Percentiles rank a stretch among this genome's conserved stretches.
phyloP scores from a whole-genome alignment of 2,888 invertebrate species.

The Conistra vaccinii region DNA sequence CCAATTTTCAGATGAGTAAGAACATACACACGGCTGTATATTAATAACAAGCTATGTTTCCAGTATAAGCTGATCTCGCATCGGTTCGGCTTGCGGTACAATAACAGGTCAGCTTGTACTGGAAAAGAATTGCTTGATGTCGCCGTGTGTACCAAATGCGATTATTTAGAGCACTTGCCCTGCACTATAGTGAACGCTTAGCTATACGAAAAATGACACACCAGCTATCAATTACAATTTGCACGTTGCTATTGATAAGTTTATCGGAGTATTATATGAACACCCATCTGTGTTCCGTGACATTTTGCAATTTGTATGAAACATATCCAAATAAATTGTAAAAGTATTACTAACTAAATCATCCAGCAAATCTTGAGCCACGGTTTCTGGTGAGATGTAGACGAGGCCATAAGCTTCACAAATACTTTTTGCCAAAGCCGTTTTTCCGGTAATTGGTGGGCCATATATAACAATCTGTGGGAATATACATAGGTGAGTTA shows the following conservation, averaged over 20 bases:
- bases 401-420: conserved; percentile 90
- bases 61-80: neutral
- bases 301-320: conserved; percentile 17
- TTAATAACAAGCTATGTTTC: too few relatives aligned
- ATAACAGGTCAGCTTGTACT: neutral
- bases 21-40: neutral
- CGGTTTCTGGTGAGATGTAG: conserved; percentile 89
- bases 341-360: conserved; percentile 87
- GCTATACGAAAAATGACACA: conserved; percentile 28
- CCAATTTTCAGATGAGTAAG: neutral
- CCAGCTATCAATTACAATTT: conserved; percentile 41
- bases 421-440: conserved; percentile 90
- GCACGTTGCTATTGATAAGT: conserved; percentile 28
- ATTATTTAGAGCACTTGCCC: conserved; percentile 1
- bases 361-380: conserved; percentile 88
- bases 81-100: neutral
- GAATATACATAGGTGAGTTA: conserved; percentile 26
- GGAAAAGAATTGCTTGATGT: neutral
- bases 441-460: conserved; percentile 92
- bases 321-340: conserved; percentile 2
- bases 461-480: conserved; percentile 90
- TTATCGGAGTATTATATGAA: conserved; percentile 35
- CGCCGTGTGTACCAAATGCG: neutral
- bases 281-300: conserved; percentile 54
- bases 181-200: conserved; percentile 11